A percentile compares a stretch with the other conserved stretches of the same genome.
phyloP scores from a whole-genome alignment of 1,140 invertebrate species.

The Amyelois transitella region DNA sequence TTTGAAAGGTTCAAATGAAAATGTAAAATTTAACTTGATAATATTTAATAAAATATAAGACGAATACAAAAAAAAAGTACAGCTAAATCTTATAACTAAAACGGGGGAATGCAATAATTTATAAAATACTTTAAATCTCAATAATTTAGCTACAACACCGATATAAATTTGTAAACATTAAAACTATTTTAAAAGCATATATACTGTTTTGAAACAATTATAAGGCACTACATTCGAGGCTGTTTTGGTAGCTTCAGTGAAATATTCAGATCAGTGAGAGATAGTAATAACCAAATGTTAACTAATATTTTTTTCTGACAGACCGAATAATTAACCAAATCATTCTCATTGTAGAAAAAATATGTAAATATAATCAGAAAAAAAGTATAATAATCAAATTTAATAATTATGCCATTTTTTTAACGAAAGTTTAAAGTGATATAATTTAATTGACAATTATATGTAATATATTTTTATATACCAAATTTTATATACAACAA shows the following conservation, averaged over 20 bases:
- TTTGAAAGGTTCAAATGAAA: neutral
- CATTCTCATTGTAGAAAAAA: no score
- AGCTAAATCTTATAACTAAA: conserved; percentile 8
- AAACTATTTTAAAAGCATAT: neutral
- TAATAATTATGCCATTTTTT: no score
- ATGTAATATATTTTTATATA: no score
- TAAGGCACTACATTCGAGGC: conserved; percentile 5
- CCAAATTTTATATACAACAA: neutral
- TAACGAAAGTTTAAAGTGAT: no score
- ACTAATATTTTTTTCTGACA: no score
- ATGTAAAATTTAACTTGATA: neutral
- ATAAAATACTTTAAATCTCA: conserved; percentile 1
- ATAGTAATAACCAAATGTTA: no score
- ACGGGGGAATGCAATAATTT: conserved; percentile 1
- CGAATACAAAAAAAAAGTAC: conserved; percentile 8
- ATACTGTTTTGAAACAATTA: conserved; percentile 1
- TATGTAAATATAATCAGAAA: no score
- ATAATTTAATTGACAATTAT: no score
- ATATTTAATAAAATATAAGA: conserved; percentile 13
- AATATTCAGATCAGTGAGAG: neutral
- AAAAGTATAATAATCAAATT: no score
- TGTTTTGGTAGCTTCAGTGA: neutral
- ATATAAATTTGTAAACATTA: neutral
- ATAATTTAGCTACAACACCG: neutral
- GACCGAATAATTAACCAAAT: no score